Evolutionary conservation across 2,113 vertebrate species (phyloP), one percentile per base, ranked within the genome.

Genomic region (Thryonomys swinderianus): DNA sequence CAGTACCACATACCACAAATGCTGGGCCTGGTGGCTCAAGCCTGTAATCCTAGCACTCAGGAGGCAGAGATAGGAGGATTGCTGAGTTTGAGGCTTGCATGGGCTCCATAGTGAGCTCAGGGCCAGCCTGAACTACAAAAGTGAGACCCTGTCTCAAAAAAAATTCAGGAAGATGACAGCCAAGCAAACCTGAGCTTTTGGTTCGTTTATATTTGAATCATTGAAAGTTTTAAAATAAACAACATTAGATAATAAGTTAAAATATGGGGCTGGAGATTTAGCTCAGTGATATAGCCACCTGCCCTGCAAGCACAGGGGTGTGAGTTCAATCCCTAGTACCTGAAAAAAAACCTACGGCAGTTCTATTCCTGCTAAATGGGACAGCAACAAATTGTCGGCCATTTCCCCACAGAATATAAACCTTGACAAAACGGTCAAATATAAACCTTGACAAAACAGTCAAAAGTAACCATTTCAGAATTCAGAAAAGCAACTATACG

Each of bases 171-270:
- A 27, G 48, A 84, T 30, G 30, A 73, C 1, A 73, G 80, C 27
- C 40, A 81, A 10, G 5, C 13, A 89, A 59, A 88, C 21, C 20
- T 81, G 48, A 91, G 84, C 21, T 80, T 80, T 64, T 73, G 79
- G 88, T 94, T 85, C 71, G 92, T 51, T 62, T 13, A 82, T 76
- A 92, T 55, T 48, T 55, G 30, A 93, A 86, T 89, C 66, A 88
- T 37, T 82, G 42, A 61, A 53, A 37, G 25, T 76, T 11, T 45
- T 67, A 93, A 95, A 71, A 93, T 37, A 92, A 94, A 89, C 30
- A 45, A 3, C 11, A 74, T 8, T 21, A 78, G 37, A 40, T 16
- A 79, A 62, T 71, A n/a, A 51, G 57, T 82, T 53, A 66, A 66
- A 76, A 88, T 69, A 27, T 7, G 48, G 48, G 48, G 48, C n/a